Evolutionary conservation across 2,888 invertebrate species (phyloP).

Genomic region (Folsomia manolachei): DNA sequence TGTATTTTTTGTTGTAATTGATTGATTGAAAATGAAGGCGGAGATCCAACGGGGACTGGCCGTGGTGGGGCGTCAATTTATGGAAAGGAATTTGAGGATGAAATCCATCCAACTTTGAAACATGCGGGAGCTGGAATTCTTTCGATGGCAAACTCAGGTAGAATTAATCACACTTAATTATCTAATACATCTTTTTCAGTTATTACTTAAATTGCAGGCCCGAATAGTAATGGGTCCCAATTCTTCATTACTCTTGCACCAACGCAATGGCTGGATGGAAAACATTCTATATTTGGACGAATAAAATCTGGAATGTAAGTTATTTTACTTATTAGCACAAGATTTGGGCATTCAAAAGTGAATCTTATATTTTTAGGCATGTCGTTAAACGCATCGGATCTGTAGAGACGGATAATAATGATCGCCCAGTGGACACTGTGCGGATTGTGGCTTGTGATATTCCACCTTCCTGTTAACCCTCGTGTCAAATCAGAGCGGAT

Average conservation of each 20-base stretch:
- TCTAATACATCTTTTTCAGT: background rate
- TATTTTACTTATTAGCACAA: background rate
- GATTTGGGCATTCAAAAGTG: background rate
- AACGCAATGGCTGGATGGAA: conserved; percentile 97
- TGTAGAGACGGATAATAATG: conserved; percentile 89
- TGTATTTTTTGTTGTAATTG: conserved; percentile 21
- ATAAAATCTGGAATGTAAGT: conserved; percentile 74
- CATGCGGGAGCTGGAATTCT: conserved; percentile 89
- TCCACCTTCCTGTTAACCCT: background rate
- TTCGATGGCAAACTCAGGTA: conserved; percentile 92
- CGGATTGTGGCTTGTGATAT: conserved; percentile 59
- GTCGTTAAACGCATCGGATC: conserved; percentile 88
- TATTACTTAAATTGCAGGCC: conserved; percentile 60
- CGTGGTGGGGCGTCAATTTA: conserved; percentile 96
- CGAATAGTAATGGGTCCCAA: conserved; percentile 94
- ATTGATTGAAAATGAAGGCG: no score
- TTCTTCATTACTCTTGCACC: conserved; percentile 97
- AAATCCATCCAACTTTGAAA: conserved; percentile 87
- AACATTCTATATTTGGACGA: conserved; percentile 94
- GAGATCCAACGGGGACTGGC: conserved; percentile 96
- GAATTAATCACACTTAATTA: background rate
- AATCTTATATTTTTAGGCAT: conserved; percentile 52
- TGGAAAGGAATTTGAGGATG: conserved; percentile 91
- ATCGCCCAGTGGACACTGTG: conserved; percentile 85
- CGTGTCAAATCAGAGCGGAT: no score